Percentiles rank a stretch among this genome's conserved stretches.
Conservation (phyloP, 2,113 vertebrate species). For the Calidris pugnax region DNA sequence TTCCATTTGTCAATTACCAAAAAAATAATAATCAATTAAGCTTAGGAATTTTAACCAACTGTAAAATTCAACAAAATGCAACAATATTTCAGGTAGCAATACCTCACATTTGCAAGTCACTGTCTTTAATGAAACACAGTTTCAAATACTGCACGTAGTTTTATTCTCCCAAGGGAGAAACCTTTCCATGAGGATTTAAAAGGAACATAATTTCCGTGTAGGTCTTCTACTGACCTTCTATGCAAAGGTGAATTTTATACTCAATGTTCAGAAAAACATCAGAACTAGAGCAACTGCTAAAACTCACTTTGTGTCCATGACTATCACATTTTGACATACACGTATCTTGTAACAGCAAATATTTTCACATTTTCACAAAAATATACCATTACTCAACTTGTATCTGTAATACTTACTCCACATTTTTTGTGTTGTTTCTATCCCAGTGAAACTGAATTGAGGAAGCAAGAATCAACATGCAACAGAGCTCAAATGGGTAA, state of each 20-base stretch:
- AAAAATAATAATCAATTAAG: not conserved
- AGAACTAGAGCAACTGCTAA: not conserved
- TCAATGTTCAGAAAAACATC: not conserved
- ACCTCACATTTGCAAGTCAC: slow-evolving; percentile 46
- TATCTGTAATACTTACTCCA: not conserved
- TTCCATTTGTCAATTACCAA: slow-evolving; percentile 4
- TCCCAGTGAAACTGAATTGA: not conserved
- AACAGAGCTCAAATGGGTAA: slow-evolving; percentile 6
- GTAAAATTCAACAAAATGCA: not conserved
- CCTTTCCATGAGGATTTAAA: not conserved
- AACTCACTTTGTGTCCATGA: not conserved
- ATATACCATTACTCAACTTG: slow-evolving; percentile 25
- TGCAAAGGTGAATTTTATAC: slow-evolving; percentile 12
- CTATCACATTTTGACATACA: slow-evolving; percentile 17
- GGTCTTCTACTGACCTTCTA: not conserved
- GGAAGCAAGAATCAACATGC: slow-evolving; percentile 41
- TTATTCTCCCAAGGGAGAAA: slow-evolving; percentile 15
- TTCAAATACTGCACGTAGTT: slow-evolving; percentile 21
- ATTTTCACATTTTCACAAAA: slow-evolving; percentile 43
- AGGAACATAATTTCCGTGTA: not conserved
- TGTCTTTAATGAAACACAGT: slow-evolving; percentile 34
- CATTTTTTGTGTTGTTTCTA: not conserved
- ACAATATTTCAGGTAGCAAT: slow-evolving; percentile 32
- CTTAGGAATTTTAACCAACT: not conserved
- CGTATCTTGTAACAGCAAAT: slow-evolving; percentile 39